phyloP scores from a whole-genome alignment of 2,888 invertebrate species.

The Azorinus chamasolen region DNA sequence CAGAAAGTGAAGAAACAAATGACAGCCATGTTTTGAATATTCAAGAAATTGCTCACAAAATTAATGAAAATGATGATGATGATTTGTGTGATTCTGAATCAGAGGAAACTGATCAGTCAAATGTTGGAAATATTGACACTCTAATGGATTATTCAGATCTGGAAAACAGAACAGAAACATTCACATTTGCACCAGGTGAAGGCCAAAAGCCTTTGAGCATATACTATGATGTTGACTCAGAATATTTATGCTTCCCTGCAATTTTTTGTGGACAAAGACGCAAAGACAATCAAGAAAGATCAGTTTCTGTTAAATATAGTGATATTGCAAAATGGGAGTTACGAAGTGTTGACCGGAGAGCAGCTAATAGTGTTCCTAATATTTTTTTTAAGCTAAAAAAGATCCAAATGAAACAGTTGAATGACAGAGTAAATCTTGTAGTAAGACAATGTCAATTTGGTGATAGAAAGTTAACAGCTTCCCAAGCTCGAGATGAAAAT shows the following conservation, averaged over 20 bases:
- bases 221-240: too few relatives aligned
- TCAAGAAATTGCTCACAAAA: too few relatives aligned
- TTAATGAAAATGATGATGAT: too few relatives aligned
- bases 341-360: constrained; percentile 28
- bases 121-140: constrained; percentile 39
- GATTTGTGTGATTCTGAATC: constrained; percentile 31
- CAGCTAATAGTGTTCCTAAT: constrained; percentile 48
- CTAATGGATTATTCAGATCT: constrained; percentile 30
- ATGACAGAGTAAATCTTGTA: constrained; percentile 44
- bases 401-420: constrained; percentile 45
- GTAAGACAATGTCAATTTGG: constrained; percentile 37
- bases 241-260: constrained; percentile 51
- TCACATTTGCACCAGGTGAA: constrained; percentile 58
- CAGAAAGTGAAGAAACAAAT: too few relatives aligned
- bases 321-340: constrained; percentile 16
- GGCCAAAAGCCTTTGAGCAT: too few relatives aligned
- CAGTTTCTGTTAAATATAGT: too few relatives aligned
- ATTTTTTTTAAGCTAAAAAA: constrained; percentile 54
- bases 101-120: constrained; percentile 14
- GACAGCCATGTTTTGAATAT: too few relatives aligned
- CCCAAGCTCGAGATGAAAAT: constrained; percentile 17
- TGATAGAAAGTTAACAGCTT: constrained; percentile 38
- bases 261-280: constrained; percentile 63
- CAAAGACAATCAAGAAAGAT: too few relatives aligned
- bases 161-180: constrained; percentile 24